Evolutionary conservation across 92 coral and sea anemone genomes (phyloP).

Genomic region (Porites lobata): DNA sequence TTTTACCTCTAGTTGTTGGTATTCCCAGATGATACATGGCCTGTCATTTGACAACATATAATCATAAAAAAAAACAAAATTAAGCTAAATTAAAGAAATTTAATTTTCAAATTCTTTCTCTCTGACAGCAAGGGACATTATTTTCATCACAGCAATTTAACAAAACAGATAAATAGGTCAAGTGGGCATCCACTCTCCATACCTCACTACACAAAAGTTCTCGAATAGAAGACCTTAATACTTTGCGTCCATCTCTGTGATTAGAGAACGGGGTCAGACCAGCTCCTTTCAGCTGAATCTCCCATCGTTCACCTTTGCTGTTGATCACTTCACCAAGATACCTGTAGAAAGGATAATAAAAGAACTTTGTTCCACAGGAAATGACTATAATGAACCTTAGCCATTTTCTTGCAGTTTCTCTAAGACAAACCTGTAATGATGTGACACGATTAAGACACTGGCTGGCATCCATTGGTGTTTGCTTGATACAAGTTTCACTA

Average conservation of each 20-base stretch:
- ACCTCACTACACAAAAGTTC: slow-evolving; percentile 99
- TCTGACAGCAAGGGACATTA: too few relatives aligned
- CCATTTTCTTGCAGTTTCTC: neutral
- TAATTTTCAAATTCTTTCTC: neutral
- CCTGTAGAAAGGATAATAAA: slow-evolving; percentile 33
- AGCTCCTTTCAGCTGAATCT: slow-evolving; percentile 95
- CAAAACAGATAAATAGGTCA: neutral
- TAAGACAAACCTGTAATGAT: too few relatives aligned
- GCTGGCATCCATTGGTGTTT: too few relatives aligned
- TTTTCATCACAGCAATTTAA: neutral
- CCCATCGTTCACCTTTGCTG: slow-evolving; percentile 89
- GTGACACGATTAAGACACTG: too few relatives aligned
- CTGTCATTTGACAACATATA: slow-evolving; percentile 43
- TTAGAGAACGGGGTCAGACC: slow-evolving; percentile 98
- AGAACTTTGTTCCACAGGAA: neutral
- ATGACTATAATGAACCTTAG: neutral
- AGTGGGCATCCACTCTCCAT: neutral
- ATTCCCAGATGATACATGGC: slow-evolving; percentile 97
- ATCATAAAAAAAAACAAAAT: neutral
- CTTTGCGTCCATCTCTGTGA: slow-evolving; percentile 95
- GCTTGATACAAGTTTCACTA: too few relatives aligned
- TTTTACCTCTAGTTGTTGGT: slow-evolving; percentile 95
- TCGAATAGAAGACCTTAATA: slow-evolving; percentile 91
- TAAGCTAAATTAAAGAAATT: neutral
- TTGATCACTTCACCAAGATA: slow-evolving; percentile 95